phyloP scores from a whole-genome alignment of 2,888 invertebrate species.

The Drosophila recens region DNA sequence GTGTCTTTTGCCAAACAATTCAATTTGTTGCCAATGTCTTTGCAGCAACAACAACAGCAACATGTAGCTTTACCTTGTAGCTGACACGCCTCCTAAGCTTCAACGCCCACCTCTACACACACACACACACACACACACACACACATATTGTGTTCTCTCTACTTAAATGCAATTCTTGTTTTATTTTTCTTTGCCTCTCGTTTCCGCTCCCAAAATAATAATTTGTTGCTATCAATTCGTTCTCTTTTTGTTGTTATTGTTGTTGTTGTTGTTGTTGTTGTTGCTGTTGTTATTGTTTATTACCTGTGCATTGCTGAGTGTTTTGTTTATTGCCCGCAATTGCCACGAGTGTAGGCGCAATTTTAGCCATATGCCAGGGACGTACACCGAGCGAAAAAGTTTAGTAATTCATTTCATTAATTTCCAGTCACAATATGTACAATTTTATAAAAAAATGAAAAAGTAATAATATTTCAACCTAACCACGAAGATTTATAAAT shows the following conservation, averaged over 20 bases:
- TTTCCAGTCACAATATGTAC: no score
- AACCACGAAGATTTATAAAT: no score
- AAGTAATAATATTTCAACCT: no score
- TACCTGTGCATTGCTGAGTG: slow-evolving; percentile 67
- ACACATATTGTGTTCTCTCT: not conserved
- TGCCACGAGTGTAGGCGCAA: slow-evolving; percentile 34
- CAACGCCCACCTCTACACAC: not conserved
- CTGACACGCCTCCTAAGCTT: slow-evolving; percentile 10
- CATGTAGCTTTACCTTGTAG: slow-evolving; percentile 17
- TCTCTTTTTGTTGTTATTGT: slow-evolving; percentile 6
- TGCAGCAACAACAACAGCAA: slow-evolving; percentile 35
- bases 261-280: slow-evolving; percentile 48
- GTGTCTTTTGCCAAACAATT: no score
- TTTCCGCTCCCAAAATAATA: slow-evolving; percentile 12
- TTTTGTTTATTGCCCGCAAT: slow-evolving; percentile 66
- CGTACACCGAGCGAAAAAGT: no score
- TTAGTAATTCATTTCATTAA: no score
- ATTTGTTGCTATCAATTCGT: slow-evolving; percentile 41
- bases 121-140: not conserved
- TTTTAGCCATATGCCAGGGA: not conserved
- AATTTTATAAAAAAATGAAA: no score
- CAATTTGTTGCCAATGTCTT: slow-evolving; percentile 14
- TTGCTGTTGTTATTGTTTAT: slow-evolving; percentile 58
- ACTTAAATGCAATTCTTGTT: slow-evolving; percentile 6
- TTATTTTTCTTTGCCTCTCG: not conserved